Conservation (phyloP, 2,888 invertebrate genomes). For the Microctonus aethiopoides region DNA sequence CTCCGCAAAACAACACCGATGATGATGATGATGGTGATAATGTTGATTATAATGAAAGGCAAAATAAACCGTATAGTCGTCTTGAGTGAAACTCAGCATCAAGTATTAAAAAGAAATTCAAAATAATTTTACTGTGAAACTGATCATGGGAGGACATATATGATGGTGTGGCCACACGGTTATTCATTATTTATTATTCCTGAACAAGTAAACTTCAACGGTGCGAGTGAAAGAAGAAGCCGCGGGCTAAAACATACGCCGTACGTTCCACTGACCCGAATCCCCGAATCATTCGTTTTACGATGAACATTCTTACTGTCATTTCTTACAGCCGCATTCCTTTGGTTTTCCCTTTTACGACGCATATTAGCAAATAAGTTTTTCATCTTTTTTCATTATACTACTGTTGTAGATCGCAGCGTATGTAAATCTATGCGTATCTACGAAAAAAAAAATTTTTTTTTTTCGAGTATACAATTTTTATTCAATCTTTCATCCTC, state of each 20-base stretch:
- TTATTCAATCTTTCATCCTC: neutral
- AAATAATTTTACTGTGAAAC: constrained; percentile 23
- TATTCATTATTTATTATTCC: constrained; percentile 44
- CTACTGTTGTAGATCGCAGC: neutral
- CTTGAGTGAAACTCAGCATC: constrained; percentile 32
- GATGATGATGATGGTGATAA: neutral
- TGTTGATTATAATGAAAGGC: constrained; percentile 58
- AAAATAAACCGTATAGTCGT: constrained; percentile 44
- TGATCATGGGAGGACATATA: constrained; percentile 13
- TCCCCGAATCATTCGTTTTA: constrained; percentile 41
- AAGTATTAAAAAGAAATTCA: constrained; percentile 21
- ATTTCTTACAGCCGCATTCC: constrained; percentile 25
- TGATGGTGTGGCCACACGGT: constrained; percentile 35
- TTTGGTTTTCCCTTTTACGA: constrained; percentile 24
- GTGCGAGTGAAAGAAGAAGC: constrained; percentile 14
- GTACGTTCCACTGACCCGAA: constrained; percentile 47
- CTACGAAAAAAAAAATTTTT: neutral
- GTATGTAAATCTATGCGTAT: neutral
- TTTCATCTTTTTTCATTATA: neutral
- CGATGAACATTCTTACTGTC: constrained; percentile 18
- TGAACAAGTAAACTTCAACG: neutral
- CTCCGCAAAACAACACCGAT: neutral
- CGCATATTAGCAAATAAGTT: neutral
- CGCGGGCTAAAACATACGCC: constrained; percentile 37
- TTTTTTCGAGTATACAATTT: neutral